Percentiles rank a stretch among this genome's conserved stretches.
phyloP scores from a whole-genome alignment of 2,797 vertebrate species.

The Podarcis lilfordi region DNA sequence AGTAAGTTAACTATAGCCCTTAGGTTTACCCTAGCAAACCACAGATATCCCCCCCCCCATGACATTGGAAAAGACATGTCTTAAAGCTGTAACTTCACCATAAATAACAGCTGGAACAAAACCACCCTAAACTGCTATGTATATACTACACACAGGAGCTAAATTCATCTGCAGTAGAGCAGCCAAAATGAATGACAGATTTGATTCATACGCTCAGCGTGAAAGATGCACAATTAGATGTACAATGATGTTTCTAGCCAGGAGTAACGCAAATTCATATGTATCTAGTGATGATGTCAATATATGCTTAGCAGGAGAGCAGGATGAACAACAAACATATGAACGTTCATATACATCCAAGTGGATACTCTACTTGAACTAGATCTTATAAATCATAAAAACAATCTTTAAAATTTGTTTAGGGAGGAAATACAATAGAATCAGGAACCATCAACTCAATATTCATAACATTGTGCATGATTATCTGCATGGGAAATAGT shows the following conservation, averaged over 20 bases:
- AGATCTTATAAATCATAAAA: not conserved
- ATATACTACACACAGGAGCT: not conserved
- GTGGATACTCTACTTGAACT: not conserved
- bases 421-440: slow-evolving; percentile 26
- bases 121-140: not conserved
- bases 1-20: slow-evolving; percentile 18
- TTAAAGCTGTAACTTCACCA: not conserved
- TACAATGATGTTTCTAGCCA: accelerated
- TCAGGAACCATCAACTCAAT: slow-evolving; percentile 35
- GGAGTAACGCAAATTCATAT: slow-evolving; percentile 15
- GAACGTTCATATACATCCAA: slow-evolving; percentile 10
- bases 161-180: not conserved
- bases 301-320: not conserved
- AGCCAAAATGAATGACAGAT: not conserved
- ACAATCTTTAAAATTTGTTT: slow-evolving; percentile 30
- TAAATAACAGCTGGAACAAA: slow-evolving; percentile 42
- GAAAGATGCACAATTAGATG: slow-evolving; percentile 27
- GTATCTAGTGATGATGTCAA: not conserved
- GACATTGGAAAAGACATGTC: slow-evolving; percentile 32
- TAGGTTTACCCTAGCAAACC: not conserved
- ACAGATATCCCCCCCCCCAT: not conserved
- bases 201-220: not conserved
- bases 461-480: not conserved
- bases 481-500: slow-evolving; percentile 50
- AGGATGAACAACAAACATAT: slow-evolving; percentile 2